Base-by-base conservation (phyloP, 1,140 invertebrate genomes). In the Augochlora pura region DNA sequence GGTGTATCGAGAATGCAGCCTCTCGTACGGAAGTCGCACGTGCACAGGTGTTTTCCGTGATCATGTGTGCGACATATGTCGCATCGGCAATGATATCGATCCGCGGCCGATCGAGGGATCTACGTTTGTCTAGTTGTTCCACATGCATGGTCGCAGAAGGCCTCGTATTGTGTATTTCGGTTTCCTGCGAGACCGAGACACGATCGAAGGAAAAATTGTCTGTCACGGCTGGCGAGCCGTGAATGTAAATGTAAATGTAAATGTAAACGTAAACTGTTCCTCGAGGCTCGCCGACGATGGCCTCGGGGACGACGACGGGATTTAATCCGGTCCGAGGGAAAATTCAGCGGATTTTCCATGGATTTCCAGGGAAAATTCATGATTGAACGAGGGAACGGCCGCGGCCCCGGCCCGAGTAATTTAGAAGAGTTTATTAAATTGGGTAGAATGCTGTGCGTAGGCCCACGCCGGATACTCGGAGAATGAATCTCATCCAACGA, bases 401-500 rank as follows among this genome's bases (percentile, higher is more conserved):
- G 18, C 70, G 85, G 87, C 79, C 78, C 80, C 85, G 77, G 76
- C 63, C 60, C 77, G 86, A 87, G 86, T 85, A 86, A 90, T 91
- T 90, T 88, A 88, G 83, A 80, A 88, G 90, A 91, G 90, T 91
- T 91, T 87, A 90, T 92, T 91, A 92, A 92, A 92, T 93, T 92
- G 91, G 89, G 87, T 91, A 91, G 89, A 92, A 92, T 90, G 90
- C 86, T 88, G 78, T 89, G 88, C 90, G 90, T 92, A 89, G 90
- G 91, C 87, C 86, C 87, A 81, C 80, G 88, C 91, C 91, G 91
- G 92, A 93, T 92, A 92, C 91, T 90, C 89, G 90, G 87, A 85
- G 90, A 93, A 92, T 92, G 91, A 93, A 93, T 93, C 91, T 92
- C 91, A 92, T 92, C 91, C 89, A 89, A 77, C 84, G 83, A 89